These are phyloP conservation scores for Notodonta dromedarius DNA, from an alignment of 2,888 invertebrate genomes.

Conservation along the genomic window DNA sequence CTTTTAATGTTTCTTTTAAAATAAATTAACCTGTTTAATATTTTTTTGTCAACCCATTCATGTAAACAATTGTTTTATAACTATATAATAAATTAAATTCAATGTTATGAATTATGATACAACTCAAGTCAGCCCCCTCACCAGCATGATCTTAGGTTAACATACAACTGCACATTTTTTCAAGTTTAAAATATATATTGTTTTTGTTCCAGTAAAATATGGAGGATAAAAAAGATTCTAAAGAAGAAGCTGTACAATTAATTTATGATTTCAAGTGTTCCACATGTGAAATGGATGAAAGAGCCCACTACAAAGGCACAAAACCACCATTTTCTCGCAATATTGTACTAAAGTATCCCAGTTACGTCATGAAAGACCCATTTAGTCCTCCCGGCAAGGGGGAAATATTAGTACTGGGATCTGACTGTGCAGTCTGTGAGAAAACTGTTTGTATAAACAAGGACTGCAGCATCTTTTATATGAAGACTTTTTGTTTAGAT, in stretches of 20 bases:
- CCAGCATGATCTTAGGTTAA: no score
- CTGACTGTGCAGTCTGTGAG: slow-evolving; percentile 88
- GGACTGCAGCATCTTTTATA: slow-evolving; percentile 92
- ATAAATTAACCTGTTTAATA: no score
- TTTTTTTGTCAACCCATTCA: no score
- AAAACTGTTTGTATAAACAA: slow-evolving; percentile 88
- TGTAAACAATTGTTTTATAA: no score
- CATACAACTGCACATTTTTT: no score
- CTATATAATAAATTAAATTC: no score
- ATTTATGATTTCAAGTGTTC: slow-evolving; percentile 85
- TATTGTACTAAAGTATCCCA: slow-evolving; percentile 87
- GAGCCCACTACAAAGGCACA: slow-evolving; percentile 90
- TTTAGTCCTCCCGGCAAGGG: slow-evolving; percentile 89
- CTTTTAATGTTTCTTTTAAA: no score
- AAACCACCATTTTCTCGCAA: slow-evolving; percentile 89
- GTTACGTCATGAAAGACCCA: slow-evolving; percentile 93
- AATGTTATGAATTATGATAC: neutral
- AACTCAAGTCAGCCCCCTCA: neutral
- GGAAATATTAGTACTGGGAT: slow-evolving; percentile 91
- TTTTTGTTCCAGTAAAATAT: slow-evolving; percentile 60
- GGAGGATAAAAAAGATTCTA: slow-evolving; percentile 52
- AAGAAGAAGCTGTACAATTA: slow-evolving; percentile 50
- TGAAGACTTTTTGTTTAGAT: slow-evolving; percentile 87
- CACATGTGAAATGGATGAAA: slow-evolving; percentile 87
- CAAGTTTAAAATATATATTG: neutral